Conservation (phyloP, 2,888 invertebrate species). For the Hemicrepidius hirtus region DNA sequence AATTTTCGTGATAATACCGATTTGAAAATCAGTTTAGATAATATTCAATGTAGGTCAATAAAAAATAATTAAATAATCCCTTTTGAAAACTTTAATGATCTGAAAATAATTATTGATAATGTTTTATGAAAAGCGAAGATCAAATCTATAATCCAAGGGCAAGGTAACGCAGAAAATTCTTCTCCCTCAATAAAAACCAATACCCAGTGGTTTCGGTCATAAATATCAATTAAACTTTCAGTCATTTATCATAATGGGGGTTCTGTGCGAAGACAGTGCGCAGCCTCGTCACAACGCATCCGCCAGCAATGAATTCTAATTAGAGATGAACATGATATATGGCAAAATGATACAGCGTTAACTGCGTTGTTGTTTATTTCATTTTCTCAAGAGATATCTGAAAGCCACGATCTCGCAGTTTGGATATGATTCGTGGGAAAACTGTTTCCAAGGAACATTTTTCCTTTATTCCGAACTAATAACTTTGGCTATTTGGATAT, state of each 20-base stretch:
- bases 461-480: no score
- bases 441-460: slow-evolving; percentile 6
- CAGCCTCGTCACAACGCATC: slow-evolving; percentile 51
- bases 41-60: not conserved
- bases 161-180: slow-evolving; percentile 22
- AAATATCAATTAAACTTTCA: slow-evolving; percentile 57
- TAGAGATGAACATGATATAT: slow-evolving; percentile 56
- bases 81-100: no score
- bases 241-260: slow-evolving; percentile 57
- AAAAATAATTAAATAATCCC: no score
- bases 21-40: not conserved
- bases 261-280: slow-evolving; percentile 47
- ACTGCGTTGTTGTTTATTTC: slow-evolving; percentile 51
- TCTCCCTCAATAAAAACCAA: slow-evolving; percentile 46
- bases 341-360: slow-evolving; percentile 54
- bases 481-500: no score
- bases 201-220: slow-evolving; percentile 51
- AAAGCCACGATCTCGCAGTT: not conserved
- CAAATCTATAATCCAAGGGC: no score
- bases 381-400: slow-evolving; percentile 45
- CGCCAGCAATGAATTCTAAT: slow-evolving; percentile 57
- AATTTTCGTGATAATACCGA: slow-evolving; percentile 9
- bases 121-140: no score
- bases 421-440: slow-evolving; percentile 9
- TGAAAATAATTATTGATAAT: no score